A percentile compares a stretch with the other conserved stretches of the same genome.
phyloP scores from a whole-genome alignment of 2,113 vertebrate species.

The Lepisosteus osseus region DNA sequence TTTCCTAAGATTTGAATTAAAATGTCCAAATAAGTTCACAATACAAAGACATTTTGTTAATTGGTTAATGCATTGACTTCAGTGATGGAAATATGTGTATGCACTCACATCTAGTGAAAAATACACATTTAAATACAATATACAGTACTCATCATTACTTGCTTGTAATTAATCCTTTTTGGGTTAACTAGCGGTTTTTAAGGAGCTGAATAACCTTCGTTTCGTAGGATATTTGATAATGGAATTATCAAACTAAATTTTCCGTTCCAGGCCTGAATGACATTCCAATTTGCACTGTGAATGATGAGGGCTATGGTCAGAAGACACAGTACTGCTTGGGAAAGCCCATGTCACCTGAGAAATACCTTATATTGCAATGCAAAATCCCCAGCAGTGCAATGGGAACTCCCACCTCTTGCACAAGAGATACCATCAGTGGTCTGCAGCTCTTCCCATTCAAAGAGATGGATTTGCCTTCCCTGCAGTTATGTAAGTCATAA shows the following conservation, averaged over 20 bases:
- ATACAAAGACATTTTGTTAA: too few relatives aligned
- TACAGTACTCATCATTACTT: too few relatives aligned
- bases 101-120: too few relatives aligned
- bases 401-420: neutral
- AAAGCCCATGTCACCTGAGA: neutral
- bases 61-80: too few relatives aligned
- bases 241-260: neutral
- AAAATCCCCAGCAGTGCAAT: neutral
- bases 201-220: too few relatives aligned
- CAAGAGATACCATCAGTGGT: neutral
- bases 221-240: too few relatives aligned
- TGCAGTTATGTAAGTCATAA: neutral
- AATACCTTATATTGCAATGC: neutral
- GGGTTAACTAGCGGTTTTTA: too few relatives aligned
- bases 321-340: neutral
- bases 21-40: too few relatives aligned
- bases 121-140: too few relatives aligned
- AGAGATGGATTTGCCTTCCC: neutral
- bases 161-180: too few relatives aligned
- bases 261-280: neutral
- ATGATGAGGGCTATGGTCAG: neutral
- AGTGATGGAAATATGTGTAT: too few relatives aligned
- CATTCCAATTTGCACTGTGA: neutral
- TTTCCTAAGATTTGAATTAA: too few relatives aligned
- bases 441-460: neutral